These are phyloP conservation scores for Nematolebias whitei DNA, from an alignment of 2,113 vertebrate species.

Conservation along the genomic window DNA sequence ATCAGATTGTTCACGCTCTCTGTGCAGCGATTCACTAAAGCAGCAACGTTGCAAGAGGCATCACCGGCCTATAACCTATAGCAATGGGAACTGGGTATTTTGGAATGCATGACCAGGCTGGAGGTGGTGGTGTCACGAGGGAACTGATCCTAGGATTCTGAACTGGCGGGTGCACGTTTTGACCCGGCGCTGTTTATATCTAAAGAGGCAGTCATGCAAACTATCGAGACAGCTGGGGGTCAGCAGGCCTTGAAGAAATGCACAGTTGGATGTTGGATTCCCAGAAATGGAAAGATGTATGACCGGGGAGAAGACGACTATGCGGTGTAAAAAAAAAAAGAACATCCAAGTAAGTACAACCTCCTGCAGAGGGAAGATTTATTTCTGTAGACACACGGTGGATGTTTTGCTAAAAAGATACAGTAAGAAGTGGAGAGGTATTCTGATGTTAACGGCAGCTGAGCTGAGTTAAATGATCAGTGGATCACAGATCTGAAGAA, in stretches of 20 bases:
- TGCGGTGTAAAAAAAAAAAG: slow-evolving; percentile 23
- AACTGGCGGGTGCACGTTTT: slow-evolving; percentile 40
- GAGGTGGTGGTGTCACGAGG: slow-evolving; percentile 29
- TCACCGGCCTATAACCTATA: slow-evolving; percentile 38
- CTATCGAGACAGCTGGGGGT: slow-evolving; percentile 52
- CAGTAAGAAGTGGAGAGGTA: slow-evolving; percentile 26
- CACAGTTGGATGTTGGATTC: slow-evolving; percentile 55
- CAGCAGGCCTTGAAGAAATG: slow-evolving; percentile 48
- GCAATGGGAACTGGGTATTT: slow-evolving; percentile 37
- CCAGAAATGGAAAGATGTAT: slow-evolving; percentile 44
- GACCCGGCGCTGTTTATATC: slow-evolving; percentile 45
- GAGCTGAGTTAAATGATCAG: slow-evolving; percentile 46
- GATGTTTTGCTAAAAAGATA: slow-evolving; percentile 42
- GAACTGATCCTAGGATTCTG: slow-evolving; percentile 46
- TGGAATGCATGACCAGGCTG: slow-evolving; percentile 31
- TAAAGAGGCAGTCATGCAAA: slow-evolving; percentile 55
- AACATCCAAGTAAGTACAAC: slow-evolving; percentile 49
- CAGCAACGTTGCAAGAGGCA: slow-evolving; percentile 24
- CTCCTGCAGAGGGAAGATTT: slow-evolving; percentile 48
- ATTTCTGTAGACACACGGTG: slow-evolving; percentile 52
- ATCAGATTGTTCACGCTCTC: not conserved
- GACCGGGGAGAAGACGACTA: slow-evolving; percentile 43
- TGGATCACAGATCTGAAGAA: slow-evolving; percentile 51
- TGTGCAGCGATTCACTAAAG: slow-evolving; percentile 19
- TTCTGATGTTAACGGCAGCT: slow-evolving; percentile 38